phyloP scores from a whole-genome alignment of 2,113 vertebrate species.

The Seriola rivoliana region DNA sequence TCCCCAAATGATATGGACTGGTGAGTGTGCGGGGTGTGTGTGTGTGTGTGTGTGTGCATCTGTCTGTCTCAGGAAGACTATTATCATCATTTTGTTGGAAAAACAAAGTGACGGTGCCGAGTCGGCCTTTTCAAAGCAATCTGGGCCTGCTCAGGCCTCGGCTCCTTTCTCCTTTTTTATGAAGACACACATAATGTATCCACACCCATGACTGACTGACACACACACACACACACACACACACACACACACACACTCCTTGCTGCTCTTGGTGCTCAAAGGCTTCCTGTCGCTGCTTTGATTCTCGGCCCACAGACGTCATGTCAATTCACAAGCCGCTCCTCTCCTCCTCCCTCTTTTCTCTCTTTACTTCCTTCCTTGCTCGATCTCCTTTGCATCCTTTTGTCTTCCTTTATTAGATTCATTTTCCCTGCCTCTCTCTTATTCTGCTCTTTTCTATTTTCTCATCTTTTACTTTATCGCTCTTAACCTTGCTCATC shows the following conservation, averaged over 20 bases:
- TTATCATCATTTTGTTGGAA: constrained; percentile 51
- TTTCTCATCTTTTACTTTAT: background rate
- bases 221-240: background rate
- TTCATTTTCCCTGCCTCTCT: background rate
- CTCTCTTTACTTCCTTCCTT: background rate
- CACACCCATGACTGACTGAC: background rate
- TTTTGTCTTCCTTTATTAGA: background rate
- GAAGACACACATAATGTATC: constrained; percentile 11
- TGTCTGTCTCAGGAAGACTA: constrained; percentile 23
- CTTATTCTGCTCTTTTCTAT: background rate
- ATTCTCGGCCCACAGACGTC: constrained; percentile 49
- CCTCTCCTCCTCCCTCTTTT: constrained; percentile 7
- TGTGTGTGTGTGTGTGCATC: constrained; percentile 1
- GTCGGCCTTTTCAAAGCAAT: constrained; percentile 52
- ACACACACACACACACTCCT: background rate
- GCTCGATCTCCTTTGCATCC: constrained; percentile 2
- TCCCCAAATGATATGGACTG: constrained; percentile 32
- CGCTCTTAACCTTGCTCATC: background rate
- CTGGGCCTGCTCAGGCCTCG: constrained; percentile 8
- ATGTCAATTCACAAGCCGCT: constrained; percentile 28
- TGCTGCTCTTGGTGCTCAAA: constrained; percentile 55
- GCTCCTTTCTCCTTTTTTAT: constrained; percentile 36
- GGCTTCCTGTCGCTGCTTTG: constrained; percentile 59
- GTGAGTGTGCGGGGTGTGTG: background rate
- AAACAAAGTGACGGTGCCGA: constrained; percentile 34